Base-by-base conservation (phyloP, 2,888 invertebrate genomes). In the Noctuana brunneofusca region DNA sequence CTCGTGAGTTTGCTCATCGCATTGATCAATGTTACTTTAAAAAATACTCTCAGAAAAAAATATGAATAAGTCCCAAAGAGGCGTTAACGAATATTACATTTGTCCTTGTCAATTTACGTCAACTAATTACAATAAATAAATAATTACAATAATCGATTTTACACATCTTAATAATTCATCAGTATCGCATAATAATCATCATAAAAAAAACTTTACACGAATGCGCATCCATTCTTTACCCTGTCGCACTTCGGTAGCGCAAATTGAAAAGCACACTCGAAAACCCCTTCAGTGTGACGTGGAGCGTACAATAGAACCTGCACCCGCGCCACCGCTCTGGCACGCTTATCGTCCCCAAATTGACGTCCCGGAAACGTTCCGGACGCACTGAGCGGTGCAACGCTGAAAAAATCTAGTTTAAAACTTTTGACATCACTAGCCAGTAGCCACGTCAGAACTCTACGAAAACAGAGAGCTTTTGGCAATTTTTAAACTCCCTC, bases 181-280 rank as follows among this genome's bases (percentile, higher is more conserved):
- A 24, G 3, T n/a, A n/a, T 24, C 24, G 24, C 4, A 24, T 24
- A 24, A 24, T 24, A 24, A 24, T 24, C n/a, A n/a, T n/a, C 3
- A 27, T 27, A 5, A 5, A 9, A 11, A 1, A 8, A 9, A 11
- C n/a, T 14, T 3, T n/a, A 52, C 16, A 20, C 2, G 2, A 32
- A 56, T 18, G 35, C 59, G 22, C 9, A 68, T 82, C 80, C 6
- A 76, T 32, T 16, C 6, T 35, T 56, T 63, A 65, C 68, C 3
- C 55, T 76, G 71, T 81, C 66, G 76, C 69, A 68, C 69, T 73
- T 71, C 73, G 73, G 71, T 70, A 76, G 66, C 82, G 80, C 80
- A 89, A 89, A 89, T 89, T 89, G 89, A 89, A 89, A 89, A 87
- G 86, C 86, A 83, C 85, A 88, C 88, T 89, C 86, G 76, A 86